Percentiles rank a stretch among this genome's conserved stretches.
Conservation (phyloP, 2,888 invertebrate species). For the Venusia cambrica region DNA sequence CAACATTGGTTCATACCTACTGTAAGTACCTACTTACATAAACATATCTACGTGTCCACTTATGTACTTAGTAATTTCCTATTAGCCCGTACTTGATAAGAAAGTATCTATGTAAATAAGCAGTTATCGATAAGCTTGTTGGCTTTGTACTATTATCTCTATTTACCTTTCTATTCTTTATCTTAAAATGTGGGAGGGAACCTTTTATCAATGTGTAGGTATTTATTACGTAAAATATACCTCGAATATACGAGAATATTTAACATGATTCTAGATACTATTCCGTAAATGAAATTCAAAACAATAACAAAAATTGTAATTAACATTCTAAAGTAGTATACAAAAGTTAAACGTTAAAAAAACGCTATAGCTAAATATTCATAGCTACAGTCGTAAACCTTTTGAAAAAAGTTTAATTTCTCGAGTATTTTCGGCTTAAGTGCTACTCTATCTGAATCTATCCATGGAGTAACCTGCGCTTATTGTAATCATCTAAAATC, state of each 20-base stretch:
- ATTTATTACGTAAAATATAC: constrained; percentile 2
- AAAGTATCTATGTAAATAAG: constrained; percentile 43
- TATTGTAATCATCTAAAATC: constrained; percentile 15
- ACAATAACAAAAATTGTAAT: too few relatives aligned
- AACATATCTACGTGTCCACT: neutral
- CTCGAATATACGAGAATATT: too few relatives aligned
- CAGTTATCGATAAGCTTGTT: constrained; percentile 44
- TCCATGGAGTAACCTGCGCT: constrained; percentile 6
- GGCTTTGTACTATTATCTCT: constrained; percentile 43
- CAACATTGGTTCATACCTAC: too few relatives aligned
- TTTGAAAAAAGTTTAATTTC: too few relatives aligned
- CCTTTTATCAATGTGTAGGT: constrained; percentile 14
- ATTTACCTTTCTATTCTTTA: constrained; percentile 52
- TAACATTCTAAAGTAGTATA: too few relatives aligned
- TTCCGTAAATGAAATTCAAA: neutral
- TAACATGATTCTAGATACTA: too few relatives aligned
- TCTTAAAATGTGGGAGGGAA: constrained; percentile 36
- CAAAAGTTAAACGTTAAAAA: too few relatives aligned
- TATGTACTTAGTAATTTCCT: constrained; percentile 33
- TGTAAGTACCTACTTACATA: too few relatives aligned
- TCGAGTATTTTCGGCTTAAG: neutral
- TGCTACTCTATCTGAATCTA: constrained; percentile 5
- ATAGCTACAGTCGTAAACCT: too few relatives aligned
- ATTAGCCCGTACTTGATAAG: constrained; percentile 38
- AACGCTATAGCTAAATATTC: too few relatives aligned